Conservation (phyloP, 2,113 vertebrate genomes). For the Pygoscelis adeliae region DNA sequence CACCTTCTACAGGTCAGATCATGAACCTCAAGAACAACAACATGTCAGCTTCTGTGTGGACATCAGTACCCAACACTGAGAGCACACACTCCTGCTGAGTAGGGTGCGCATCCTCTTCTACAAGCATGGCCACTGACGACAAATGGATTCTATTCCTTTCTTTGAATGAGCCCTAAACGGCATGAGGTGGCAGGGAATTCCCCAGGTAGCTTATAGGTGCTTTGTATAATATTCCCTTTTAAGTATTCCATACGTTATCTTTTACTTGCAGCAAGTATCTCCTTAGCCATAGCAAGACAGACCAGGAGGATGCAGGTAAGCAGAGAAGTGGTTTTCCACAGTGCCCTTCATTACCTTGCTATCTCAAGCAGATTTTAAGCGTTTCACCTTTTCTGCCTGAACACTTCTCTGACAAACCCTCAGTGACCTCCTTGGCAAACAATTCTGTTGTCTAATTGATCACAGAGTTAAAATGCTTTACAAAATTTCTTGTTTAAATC, state of each 20-base stretch:
- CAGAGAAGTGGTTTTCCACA: background rate
- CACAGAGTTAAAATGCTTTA: background rate
- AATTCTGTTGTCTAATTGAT: background rate
- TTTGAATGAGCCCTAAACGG: background rate
- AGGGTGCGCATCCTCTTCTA: background rate
- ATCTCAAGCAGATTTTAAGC: background rate
- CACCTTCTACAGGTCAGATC: background rate
- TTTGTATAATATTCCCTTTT: background rate
- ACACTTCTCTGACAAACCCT: background rate
- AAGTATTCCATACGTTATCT: background rate
- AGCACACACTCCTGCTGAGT: accelerated
- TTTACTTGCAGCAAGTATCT: background rate
- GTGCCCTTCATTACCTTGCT: background rate
- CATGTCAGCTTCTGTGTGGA: background rate
- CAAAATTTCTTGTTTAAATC: background rate
- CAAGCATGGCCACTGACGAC: background rate
- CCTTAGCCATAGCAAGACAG: background rate
- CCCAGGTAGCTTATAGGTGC: background rate
- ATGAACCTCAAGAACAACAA: background rate
- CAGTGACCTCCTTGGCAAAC: background rate
- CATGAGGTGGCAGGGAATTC: background rate
- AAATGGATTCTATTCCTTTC: background rate
- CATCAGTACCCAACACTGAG: background rate
- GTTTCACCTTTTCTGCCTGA: background rate
- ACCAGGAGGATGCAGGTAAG: background rate